These are phyloP conservation scores for Aporrectodea caliginosa DNA, from an alignment of 1,140 invertebrate genomes.

Conservation along the genomic window DNA sequence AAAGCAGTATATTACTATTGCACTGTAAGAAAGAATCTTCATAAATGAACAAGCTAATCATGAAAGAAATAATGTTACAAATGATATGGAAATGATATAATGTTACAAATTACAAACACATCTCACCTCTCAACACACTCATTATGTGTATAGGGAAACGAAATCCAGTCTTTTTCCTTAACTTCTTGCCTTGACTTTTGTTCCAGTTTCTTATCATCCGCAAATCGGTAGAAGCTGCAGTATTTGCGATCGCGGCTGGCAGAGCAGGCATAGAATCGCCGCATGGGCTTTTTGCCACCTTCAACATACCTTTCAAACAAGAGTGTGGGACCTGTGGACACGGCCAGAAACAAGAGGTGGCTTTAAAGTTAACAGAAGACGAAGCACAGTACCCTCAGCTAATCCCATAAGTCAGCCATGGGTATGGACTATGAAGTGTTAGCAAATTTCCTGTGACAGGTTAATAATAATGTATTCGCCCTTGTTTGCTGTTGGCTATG, in stretches of 20 bases:
- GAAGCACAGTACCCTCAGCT: no score
- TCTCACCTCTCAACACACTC: background rate
- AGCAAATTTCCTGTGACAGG: no score
- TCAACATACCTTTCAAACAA: conserved; percentile 62
- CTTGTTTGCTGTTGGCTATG: background rate
- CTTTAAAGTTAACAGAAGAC: background rate
- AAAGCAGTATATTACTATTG: no score
- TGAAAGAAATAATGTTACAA: no score
- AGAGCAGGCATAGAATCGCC: conserved; percentile 71
- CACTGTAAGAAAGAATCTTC: no score
- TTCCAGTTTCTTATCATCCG: conserved; percentile 37
- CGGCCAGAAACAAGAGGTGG: conserved; percentile 18
- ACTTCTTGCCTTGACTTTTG: conserved; percentile 29
- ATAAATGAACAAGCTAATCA: no score
- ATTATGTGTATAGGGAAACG: background rate
- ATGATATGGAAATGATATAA: no score
- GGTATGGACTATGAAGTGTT: no score
- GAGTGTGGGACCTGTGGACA: conserved; percentile 69
- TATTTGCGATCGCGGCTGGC: conserved; percentile 71
- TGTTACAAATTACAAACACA: no score
- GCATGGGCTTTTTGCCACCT: conserved; percentile 37
- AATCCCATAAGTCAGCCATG: no score
- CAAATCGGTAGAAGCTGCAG: conserved; percentile 64
- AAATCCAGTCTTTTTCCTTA: conserved; percentile 11
- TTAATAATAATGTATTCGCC: background rate